These are phyloP conservation scores for Columba livia DNA, from an alignment of 2,113 vertebrate genomes.

Conservation along the genomic window DNA sequence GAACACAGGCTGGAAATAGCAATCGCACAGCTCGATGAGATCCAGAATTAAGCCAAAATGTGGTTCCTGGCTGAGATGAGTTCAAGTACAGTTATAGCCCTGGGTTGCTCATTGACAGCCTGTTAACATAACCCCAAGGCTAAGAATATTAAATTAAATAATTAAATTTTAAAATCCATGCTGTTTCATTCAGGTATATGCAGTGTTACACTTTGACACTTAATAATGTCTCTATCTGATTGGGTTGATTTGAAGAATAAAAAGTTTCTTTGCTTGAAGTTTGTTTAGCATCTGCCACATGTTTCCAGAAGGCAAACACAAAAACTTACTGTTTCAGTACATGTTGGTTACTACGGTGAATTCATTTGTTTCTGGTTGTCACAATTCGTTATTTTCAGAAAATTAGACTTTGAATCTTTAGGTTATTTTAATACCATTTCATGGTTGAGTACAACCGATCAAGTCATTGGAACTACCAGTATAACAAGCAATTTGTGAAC, in stretches of 20 bases:
- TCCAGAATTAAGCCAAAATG: not conserved
- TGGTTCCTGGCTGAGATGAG: accelerated
- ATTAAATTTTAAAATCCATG: not conserved
- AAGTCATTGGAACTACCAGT: not conserved
- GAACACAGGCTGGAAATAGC: not conserved
- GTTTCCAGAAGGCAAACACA: not conserved
- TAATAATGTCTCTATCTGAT: not conserved
- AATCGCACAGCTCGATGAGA: not conserved
- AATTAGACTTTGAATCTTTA: not conserved
- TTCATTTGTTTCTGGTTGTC: not conserved
- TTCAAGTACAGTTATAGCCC: not conserved
- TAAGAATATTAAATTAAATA: not conserved
- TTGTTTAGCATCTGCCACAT: not conserved
- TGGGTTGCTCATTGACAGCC: not conserved
- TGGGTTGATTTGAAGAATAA: not conserved
- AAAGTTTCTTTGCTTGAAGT: not conserved
- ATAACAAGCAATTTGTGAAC: not conserved
- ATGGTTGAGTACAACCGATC: not conserved
- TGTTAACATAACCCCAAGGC: not conserved
- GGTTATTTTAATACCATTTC: not conserved
- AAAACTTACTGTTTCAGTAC: not conserved
- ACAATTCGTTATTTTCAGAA: not conserved
- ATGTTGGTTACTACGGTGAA: not conserved
- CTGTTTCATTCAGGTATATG: not conserved
- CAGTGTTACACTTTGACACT: not conserved